A percentile compares a stretch with the other conserved stretches of the same genome.
These are phyloP conservation scores for Alectoris magna DNA, from an alignment of 2,797 vertebrate genomes.

Conservation along the genomic window DNA sequence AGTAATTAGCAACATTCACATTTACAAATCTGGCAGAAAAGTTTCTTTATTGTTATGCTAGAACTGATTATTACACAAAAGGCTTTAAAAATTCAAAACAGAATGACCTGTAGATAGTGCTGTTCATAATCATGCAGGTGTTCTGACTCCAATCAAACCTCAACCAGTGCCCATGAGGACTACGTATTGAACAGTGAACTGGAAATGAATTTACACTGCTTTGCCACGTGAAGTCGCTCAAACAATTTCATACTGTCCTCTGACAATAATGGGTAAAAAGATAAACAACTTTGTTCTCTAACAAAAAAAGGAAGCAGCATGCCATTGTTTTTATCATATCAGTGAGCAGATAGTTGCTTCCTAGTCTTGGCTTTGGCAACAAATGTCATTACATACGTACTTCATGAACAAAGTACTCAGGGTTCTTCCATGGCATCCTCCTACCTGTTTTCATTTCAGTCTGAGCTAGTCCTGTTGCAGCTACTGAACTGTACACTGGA, in stretches of 20 bases:
- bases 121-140: neutral
- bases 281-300: neutral
- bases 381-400: neutral
- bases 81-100: neutral
- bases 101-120: neutral
- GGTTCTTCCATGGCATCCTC: neutral
- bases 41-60: conserved; percentile 22
- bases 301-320: neutral
- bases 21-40: conserved; percentile 28
- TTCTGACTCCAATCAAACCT: conserved; percentile 3
- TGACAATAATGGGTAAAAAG: neutral
- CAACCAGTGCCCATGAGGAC: neutral
- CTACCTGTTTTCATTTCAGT: neutral
- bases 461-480: neutral
- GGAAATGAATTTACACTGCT: neutral
- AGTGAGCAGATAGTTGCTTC: neutral
- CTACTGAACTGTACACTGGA: neutral
- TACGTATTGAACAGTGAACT: neutral
- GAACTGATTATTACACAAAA: conserved; percentile 16
- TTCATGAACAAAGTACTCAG: fast-evolving
- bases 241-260: neutral
- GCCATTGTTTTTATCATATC: neutral
- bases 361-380: neutral
- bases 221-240: neutral
- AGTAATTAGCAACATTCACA: neutral